Conservation (phyloP, 2,888 invertebrate genomes). For the Diadegma fenestrale region DNA sequence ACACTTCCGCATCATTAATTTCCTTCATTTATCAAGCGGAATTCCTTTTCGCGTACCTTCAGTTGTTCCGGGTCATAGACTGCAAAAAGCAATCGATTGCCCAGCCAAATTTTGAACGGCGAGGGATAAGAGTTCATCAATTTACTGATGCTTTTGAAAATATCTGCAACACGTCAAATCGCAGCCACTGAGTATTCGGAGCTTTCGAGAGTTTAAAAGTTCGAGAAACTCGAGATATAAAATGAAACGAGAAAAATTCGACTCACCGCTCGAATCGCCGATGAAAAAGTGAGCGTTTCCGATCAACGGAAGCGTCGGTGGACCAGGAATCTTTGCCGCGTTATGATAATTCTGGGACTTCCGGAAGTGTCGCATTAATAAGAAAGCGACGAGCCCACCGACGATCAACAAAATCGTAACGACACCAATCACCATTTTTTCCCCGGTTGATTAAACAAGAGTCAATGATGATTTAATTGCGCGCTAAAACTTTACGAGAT, state of each 20-base stretch:
- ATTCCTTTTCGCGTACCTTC: conserved; percentile 69
- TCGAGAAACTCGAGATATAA: background rate
- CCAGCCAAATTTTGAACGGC: conserved; percentile 74
- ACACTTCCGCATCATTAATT: background rate
- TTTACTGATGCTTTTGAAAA: conserved; percentile 69
- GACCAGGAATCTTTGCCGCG: conserved; percentile 72
- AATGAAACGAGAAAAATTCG: background rate
- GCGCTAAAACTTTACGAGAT: background rate
- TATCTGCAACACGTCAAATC: conserved; percentile 67
- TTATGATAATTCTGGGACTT: conserved; percentile 67
- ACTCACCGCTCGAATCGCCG: conserved; percentile 72
- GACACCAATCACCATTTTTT: conserved; percentile 36
- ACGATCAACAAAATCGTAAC: conserved; percentile 32
- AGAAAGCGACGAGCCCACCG: conserved; percentile 54
- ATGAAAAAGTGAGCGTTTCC: conserved; percentile 75
- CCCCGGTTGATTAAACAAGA: background rate
- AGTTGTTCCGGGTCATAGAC: conserved; percentile 74
- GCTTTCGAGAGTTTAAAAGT: background rate
- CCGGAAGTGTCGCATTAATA: conserved; percentile 58
- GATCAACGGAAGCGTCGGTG: conserved; percentile 71
- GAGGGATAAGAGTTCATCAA: conserved; percentile 72
- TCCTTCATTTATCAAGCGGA: background rate
- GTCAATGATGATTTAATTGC: background rate
- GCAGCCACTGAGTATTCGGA: too few species aligned
- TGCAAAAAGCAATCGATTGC: conserved; percentile 70